Conservation (phyloP, 1,140 invertebrate species). For the Chironomus striatipennis region DNA sequence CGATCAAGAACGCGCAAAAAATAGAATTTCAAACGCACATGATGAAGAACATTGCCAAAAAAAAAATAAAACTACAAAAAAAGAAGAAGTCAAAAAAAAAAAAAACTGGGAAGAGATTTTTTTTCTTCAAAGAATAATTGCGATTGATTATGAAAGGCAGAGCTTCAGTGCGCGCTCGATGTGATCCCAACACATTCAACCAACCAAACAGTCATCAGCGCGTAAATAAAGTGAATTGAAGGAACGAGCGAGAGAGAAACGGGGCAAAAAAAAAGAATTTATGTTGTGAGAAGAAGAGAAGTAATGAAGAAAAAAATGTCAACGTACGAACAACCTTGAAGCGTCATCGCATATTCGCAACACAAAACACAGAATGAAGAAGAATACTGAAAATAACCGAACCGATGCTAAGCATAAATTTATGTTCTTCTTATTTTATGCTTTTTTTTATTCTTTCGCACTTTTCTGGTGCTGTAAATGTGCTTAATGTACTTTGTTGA, state of each 20-base stretch:
- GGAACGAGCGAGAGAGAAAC: background rate
- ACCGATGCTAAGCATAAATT: background rate
- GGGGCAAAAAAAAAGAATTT: background rate
- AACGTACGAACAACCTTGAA: slow-evolving; percentile 24
- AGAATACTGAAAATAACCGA: background rate
- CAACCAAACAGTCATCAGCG: background rate
- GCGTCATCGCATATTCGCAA: background rate
- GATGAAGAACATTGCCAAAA: no score
- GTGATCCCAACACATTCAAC: slow-evolving; percentile 21
- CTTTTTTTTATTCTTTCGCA: background rate
- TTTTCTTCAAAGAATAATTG: background rate
- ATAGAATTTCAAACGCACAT: no score
- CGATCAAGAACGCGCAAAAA: no score
- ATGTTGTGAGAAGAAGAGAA: slow-evolving; percentile 23
- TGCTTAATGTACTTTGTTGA: no score
- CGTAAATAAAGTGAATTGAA: background rate
- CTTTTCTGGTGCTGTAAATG: no score
- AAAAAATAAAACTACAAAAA: no score
- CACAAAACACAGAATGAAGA: background rate
- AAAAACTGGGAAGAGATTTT: no score
- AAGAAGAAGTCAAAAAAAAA: no score
- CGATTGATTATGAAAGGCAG: background rate
- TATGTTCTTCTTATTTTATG: background rate
- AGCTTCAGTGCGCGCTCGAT: background rate
- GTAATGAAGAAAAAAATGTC: slow-evolving; percentile 26